Base-by-base conservation (phyloP, 2,797 vertebrate species). In the Gobio occitaniae region DNA sequence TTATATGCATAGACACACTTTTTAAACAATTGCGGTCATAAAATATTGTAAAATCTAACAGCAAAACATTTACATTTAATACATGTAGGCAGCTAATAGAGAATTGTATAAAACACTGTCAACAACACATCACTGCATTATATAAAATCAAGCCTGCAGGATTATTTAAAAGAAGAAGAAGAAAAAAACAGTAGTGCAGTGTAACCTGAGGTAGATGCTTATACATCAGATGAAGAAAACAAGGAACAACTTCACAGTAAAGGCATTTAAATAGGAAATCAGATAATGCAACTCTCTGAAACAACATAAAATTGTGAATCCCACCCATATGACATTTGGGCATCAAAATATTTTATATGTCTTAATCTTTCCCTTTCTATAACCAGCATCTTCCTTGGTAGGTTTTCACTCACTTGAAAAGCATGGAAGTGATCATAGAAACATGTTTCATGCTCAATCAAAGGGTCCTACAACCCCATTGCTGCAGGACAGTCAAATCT, bases 341-440 rank as follows among this genome's bases (percentile, higher is more conserved):
- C 32, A 76, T 76, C 63, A 72, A 72, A 48, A 63, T 2, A 72
- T 41, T 82, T 82, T 50, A 82, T 59, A 82, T 71, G 36, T 47
- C 66, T 71, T 71, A 82, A 82, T 71, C 19, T 71, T 48, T 76
- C 72, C 11, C 25, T 54, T 71, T 59, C 66, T 29, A 81, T 12
- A 54, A 75, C 54, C 21, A 75, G 41, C 61, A 75, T n/a, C 65
- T 44, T 59, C 16, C 13, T 47, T 52, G 80, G 52, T 38, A 72
- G 56, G n/a, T 9, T 68, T 82, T n/a, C n/a, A n/a, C 71, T 82
- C 56, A 86, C 72, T 69, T 77, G 68, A 74, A 80, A 79, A 85
- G 32, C 75, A 77, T 66, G 63, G 17, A 78, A 61, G 50, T 78
- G 50, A 56, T 82, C 63, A 82, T 71, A 68, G 80, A 82, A 82